Base-by-base conservation (phyloP, 2,113 vertebrate genomes). In the Poicephalus meyeri region DNA sequence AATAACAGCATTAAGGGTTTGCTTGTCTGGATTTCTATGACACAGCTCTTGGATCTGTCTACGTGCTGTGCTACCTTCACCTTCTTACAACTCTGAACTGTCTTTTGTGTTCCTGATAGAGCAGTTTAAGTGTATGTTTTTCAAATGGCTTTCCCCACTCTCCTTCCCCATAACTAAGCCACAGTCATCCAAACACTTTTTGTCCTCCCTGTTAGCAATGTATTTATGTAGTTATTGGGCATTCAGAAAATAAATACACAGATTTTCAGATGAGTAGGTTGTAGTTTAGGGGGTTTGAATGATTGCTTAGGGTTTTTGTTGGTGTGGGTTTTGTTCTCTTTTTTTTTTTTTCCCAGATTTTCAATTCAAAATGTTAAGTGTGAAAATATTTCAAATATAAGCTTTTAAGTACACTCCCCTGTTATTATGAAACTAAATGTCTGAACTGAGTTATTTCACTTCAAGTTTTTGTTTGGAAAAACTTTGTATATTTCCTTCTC, bases 101-200 rank as follows among this genome's bases (percentile, higher is more conserved):
- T 7, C 9, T 83, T 63, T n/a, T 71, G 23, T 78, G 8, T 44
- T 47, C 8, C 12, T 85, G 42, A 26, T 3, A 5, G 13, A 1
- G 0, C n/a, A 70, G 26, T 13, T 61, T 49, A 50, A 81, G 16
- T 23, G 23, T 71, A 10, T 10, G 7, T 6, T 72, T 89, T 89
- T 84, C 35, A 79, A 41, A 74, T 21, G 16, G 0, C 11, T 58
- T 37, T 6, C 7, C 2, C 1, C 1, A 1, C 13, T 9, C 3
- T 2, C 3, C 33, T 23, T 9, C 5, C 11, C 0, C 1, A 46
- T 60, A 74, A 28, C 6, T 20, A 69, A 71, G 5, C 26, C 47
- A 4, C 13, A 61, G n/a, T 65, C 31, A 56, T 25, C 7, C 14
- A 88, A 93, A 86, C 7, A 5, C 20, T 42, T 95, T 61, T 65